phyloP scores from a whole-genome alignment of 2,888 invertebrate genomes.

The Scaptomyza polygonia region DNA sequence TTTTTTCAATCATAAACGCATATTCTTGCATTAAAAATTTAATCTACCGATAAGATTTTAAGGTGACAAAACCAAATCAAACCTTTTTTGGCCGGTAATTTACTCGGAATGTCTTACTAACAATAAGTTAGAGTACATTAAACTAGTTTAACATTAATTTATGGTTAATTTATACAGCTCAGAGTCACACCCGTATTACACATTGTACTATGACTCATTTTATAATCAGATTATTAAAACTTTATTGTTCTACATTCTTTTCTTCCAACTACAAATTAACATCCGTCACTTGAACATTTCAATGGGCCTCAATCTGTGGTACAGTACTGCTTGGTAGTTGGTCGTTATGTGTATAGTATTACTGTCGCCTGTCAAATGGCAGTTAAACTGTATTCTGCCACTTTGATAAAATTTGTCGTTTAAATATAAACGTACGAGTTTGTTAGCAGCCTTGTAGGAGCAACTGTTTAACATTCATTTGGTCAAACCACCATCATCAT shows the following conservation, averaged over 20 bases:
- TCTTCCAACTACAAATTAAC: not conserved
- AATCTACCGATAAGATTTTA: too few species aligned
- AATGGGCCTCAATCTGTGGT: slow-evolving; percentile 43
- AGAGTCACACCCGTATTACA: not conserved
- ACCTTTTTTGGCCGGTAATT: too few species aligned
- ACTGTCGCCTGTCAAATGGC: slow-evolving; percentile 61
- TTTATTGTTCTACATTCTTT: too few species aligned
- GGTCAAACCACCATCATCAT: slow-evolving; percentile 45
- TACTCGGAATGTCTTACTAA: too few species aligned
- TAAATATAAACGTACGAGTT: slow-evolving; percentile 28
- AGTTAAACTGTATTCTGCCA: slow-evolving; percentile 52
- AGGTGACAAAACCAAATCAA: too few species aligned
- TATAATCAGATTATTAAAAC: not conserved
- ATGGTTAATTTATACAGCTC: not conserved
- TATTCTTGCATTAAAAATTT: too few species aligned
- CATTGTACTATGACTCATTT: not conserved
- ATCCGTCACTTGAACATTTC: slow-evolving; percentile 40
- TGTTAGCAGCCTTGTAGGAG: slow-evolving; percentile 32
- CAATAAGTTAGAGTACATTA: not conserved
- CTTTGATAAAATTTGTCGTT: slow-evolving; percentile 49
- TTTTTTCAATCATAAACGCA: too few species aligned
- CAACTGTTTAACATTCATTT: slow-evolving; percentile 74
- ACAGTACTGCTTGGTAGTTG: slow-evolving; percentile 15
- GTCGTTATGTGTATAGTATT: not conserved
- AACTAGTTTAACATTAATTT: not conserved